A percentile compares a stretch with the other conserved stretches of the same genome.
Conservation (phyloP, 2,113 vertebrate species). For the Cynocephalus volans region DNA sequence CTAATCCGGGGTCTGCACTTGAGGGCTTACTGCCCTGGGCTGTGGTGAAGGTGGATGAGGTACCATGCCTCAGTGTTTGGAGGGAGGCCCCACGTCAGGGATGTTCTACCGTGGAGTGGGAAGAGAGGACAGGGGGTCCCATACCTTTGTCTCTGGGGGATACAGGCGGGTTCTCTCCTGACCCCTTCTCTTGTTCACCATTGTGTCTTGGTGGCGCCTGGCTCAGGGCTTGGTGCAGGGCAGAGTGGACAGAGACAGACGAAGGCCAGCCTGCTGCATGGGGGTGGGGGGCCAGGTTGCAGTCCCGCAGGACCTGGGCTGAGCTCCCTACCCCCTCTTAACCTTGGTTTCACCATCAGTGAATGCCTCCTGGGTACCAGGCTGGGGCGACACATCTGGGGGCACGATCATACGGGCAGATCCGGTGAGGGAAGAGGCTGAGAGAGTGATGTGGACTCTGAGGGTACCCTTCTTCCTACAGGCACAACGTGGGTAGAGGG, state of each 20-base stretch:
- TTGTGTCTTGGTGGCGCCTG: neutral
- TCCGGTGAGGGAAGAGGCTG: rapidly evolving
- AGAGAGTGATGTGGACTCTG: neutral
- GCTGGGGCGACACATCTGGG: rapidly evolving
- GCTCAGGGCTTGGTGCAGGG: neutral
- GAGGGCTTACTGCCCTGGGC: too few species aligned
- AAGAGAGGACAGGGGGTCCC: neutral
- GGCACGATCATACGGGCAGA: neutral
- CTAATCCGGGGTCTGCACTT: neutral
- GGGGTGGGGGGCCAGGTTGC: neutral
- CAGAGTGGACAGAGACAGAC: neutral
- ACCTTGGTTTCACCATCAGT: neutral
- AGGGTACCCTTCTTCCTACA: rapidly evolving
- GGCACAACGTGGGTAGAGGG: neutral
- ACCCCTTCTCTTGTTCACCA: too few species aligned
- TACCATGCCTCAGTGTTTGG: neutral
- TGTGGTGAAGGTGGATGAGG: too few species aligned
- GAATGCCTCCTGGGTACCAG: neutral
- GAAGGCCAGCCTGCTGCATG: neutral
- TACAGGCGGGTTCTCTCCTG: too few species aligned
- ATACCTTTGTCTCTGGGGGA: too few species aligned
- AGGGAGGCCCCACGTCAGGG: neutral
- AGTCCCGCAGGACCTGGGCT: neutral
- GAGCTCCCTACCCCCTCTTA: too few species aligned
- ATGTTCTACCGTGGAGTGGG: neutral